A percentile compares a stretch with the other conserved stretches of the same genome.
Evolutionary conservation across 1,140 invertebrate genomes (phyloP).

Genomic region (Drosophila fuyamai): DNA sequence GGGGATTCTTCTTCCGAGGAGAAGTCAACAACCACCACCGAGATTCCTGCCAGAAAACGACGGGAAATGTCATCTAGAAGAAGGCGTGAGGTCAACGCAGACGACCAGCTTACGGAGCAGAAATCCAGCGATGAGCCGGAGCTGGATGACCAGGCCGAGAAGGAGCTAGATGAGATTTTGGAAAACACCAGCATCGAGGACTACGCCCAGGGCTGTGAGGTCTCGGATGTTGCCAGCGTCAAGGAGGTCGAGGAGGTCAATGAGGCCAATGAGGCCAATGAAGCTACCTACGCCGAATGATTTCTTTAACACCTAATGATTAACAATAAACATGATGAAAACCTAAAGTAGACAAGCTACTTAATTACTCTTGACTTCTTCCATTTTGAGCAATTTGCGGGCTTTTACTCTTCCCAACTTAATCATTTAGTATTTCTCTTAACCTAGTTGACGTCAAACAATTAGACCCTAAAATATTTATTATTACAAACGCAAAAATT

Average conservation of each 20-base stretch:
- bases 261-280: conserved; percentile 67
- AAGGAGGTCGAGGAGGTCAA: conserved; percentile 54
- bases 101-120: background rate
- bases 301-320: conserved; percentile 3
- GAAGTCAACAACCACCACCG: background rate
- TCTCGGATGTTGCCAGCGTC: background rate
- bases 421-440: too few species aligned
- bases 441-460: too few species aligned
- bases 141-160: conserved; percentile 10
- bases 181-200: conserved; percentile 56
- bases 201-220: conserved; percentile 71
- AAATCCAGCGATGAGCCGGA: conserved; percentile 5
- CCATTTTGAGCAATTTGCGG: too few species aligned
- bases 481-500: too few species aligned
- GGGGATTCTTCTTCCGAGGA: conserved; percentile 22
- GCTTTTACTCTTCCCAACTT: background rate
- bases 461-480: too few species aligned
- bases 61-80: background rate
- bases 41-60: background rate
- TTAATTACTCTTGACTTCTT: background rate
- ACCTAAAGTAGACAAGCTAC: background rate
- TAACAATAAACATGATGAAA: conserved; percentile 30
- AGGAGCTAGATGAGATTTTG: background rate
- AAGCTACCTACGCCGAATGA: conserved; percentile 59
- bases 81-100: conserved; percentile 2